These are phyloP conservation scores for Hydrophis major DNA, from an alignment of 2,797 vertebrate species.

Conservation along the genomic window DNA sequence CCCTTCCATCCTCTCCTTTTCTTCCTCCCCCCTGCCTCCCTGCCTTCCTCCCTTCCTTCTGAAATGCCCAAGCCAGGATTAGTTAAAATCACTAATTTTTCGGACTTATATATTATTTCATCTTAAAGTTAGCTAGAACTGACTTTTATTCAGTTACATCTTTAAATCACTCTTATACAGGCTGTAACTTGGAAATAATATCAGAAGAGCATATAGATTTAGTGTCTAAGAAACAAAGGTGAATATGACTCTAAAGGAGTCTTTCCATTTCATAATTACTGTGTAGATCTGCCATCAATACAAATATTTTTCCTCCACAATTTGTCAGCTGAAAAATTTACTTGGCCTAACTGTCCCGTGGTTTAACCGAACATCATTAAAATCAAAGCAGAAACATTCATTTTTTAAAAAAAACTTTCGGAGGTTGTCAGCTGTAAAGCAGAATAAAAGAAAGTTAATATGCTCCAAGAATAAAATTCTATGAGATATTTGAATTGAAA, in stretches of 20 bases:
- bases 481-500: neutral
- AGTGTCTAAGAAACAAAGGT: neutral
- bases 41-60: neutral
- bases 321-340: neutral
- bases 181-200: neutral
- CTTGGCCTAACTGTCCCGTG: neutral
- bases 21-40: too few species aligned
- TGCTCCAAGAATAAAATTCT: neutral
- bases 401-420: neutral
- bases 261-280: neutral
- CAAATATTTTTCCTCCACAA: neutral
- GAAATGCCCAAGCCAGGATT: neutral
- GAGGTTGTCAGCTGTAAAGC: neutral
- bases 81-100: neutral
- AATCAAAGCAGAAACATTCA: neutral
- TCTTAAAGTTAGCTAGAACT: neutral
- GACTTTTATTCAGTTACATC: neutral
- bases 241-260: neutral
- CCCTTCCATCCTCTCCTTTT: too few species aligned
- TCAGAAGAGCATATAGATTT: neutral
- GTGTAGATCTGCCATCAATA: neutral
- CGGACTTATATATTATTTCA: too few species aligned
- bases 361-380: neutral
- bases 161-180: neutral
- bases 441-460: neutral